A percentile compares a stretch with the other conserved stretches of the same genome.
phyloP scores from a whole-genome alignment of 2,888 invertebrate genomes.

The Napeogenes sylphis region DNA sequence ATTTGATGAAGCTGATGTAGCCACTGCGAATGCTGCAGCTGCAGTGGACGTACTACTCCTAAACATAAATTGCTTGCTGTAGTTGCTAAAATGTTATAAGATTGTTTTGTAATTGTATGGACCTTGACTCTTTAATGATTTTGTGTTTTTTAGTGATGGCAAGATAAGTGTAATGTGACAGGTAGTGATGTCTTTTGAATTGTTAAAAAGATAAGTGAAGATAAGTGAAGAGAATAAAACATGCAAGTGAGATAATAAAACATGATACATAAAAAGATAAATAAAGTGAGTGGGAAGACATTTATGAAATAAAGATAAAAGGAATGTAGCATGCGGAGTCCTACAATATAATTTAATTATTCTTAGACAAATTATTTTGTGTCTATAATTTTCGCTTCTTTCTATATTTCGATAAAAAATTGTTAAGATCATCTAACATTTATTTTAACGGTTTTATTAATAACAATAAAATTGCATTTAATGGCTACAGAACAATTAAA shows the following conservation, averaged over 20 bases:
- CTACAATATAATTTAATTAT: neutral
- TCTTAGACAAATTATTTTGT: too few species aligned
- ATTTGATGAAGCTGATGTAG: constrained; percentile 91
- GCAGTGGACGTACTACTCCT: constrained; percentile 92
- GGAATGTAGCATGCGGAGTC: neutral
- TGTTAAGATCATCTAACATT: too few species aligned
- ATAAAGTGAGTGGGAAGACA: too few species aligned
- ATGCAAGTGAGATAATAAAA: constrained; percentile 3
- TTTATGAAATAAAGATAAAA: neutral
- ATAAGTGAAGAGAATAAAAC: neutral
- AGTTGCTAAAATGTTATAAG: neutral
- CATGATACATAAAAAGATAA: neutral
- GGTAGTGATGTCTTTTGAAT: neutral
- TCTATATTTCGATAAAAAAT: too few species aligned
- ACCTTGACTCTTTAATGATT: neutral
- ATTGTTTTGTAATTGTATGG: constrained; percentile 3
- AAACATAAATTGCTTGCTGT: constrained; percentile 32
- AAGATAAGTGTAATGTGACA: neutral
- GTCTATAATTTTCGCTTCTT: too few species aligned
- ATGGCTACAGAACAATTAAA: too few species aligned
- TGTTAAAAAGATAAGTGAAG: neutral
- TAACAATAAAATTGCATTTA: too few species aligned
- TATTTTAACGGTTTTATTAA: too few species aligned
- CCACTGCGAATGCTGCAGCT: constrained; percentile 93
- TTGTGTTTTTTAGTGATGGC: neutral